phyloP scores from a whole-genome alignment of 2,888 invertebrate genomes.

The Clanis bilineata region DNA sequence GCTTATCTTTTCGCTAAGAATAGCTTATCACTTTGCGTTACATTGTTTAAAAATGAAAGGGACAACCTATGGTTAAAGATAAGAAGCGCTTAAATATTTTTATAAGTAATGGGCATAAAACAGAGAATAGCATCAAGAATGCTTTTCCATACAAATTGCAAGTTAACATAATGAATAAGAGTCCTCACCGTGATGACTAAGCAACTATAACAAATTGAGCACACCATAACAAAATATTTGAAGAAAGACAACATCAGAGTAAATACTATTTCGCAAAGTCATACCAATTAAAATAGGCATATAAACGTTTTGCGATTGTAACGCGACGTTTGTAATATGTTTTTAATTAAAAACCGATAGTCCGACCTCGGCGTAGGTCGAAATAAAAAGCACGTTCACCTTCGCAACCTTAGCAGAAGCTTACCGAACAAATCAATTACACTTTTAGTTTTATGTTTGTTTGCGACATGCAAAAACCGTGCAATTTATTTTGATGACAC shows the following conservation, averaged over 20 bases:
- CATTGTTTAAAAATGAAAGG: no score
- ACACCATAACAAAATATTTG: neutral
- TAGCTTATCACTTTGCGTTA: no score
- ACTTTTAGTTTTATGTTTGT: neutral
- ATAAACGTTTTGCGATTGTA: neutral
- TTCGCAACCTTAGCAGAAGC: neutral
- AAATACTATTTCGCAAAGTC: neutral
- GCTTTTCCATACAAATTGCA: no score
- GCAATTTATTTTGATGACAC: neutral
- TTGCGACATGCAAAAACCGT: neutral
- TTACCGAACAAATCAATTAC: neutral
- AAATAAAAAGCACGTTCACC: neutral
- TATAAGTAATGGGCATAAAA: no score
- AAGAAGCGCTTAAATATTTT: no score
- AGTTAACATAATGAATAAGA: no score
- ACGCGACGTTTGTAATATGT: neutral
- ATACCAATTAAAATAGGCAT: neutral
- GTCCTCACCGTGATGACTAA: no score
- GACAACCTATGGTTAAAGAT: no score
- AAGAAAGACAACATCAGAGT: neutral
- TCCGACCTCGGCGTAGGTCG: neutral
- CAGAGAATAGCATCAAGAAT: no score
- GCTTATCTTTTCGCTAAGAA: no score
- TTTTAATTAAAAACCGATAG: conserved; percentile 11
- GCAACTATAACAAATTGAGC: neutral